Base-by-base conservation (phyloP, 2,113 vertebrate genomes). In the Perognathus longimembris region DNA sequence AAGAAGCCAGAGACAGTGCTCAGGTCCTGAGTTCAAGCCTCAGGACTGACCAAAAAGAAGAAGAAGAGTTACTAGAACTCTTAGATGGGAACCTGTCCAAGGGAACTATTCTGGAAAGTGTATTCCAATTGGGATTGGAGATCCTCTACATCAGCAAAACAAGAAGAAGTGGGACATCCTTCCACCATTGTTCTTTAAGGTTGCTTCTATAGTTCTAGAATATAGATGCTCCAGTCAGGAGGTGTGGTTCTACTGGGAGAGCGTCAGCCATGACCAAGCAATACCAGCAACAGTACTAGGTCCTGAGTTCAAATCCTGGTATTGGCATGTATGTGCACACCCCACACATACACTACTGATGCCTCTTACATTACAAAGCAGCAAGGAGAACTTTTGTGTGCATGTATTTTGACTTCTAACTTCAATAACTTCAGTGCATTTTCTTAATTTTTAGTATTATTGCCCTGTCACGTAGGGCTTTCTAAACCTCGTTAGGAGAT, bases 101-200 rank as follows among this genome's bases (percentile, higher is more conserved):
- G 45, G 45, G 45, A 45, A 45, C 9, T 45, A 45, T 45, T 45
- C 45, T 45, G 45, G 45, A 45, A 45, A 45, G 12, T 45, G 45
- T 45, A 45, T 45, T 45, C 45, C 45, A 11, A 45, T 45, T 45
- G 45, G 45, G 9, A 45, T 45, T 45, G 45, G 45, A 45, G 45
- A 45, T 45, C 45, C 45, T 45, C 5, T 8, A 45, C 45, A 45
- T 45, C 45, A 45, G 1, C 45, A 45, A 92, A 70, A 20, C 21
- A 42, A 32, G 36, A 63, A 83, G 83, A 90, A 76, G 93, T 0
- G 1, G 66, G 90, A 93, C 71, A 86, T 70, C 21, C 67, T 95
- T 92, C 26, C 0, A 30, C 3, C 15, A 24, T 40, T 88, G 64
- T 59, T 91, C 70, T 95, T 90, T 88, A 94, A 90, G 94, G 21